Conservation (phyloP, 2,888 invertebrate species). For the Lasioglossum villosulum region DNA sequence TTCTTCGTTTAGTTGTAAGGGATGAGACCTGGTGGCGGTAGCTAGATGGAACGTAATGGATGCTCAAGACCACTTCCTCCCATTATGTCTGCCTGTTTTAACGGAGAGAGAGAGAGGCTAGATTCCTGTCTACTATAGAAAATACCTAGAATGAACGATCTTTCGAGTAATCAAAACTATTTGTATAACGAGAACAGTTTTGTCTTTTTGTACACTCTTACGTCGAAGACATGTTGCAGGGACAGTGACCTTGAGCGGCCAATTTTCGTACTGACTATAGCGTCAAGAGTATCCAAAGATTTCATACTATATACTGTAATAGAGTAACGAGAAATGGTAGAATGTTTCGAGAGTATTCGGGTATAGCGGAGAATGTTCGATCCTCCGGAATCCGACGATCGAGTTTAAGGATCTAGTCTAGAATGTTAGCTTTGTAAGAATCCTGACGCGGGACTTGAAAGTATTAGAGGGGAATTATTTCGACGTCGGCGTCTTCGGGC, state of each 20-base stretch:
- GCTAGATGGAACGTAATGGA: background rate
- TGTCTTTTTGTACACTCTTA: background rate
- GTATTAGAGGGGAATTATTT: constrained; percentile 49
- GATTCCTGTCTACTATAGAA: background rate
- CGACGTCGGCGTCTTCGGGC: constrained; percentile 16
- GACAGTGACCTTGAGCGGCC: background rate
- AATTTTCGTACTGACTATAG: background rate
- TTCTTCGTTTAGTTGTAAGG: background rate
- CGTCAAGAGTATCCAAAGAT: constrained; percentile 8
- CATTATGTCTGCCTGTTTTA: background rate
- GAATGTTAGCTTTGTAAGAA: constrained; percentile 42
- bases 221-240: background rate
- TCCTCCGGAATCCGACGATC: constrained; percentile 21
- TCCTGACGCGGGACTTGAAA: constrained; percentile 34
- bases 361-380: constrained; percentile 5
- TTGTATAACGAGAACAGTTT: background rate
- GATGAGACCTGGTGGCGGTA: background rate
- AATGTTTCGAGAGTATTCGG: background rate
- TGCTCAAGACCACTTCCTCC: constrained; percentile 1
- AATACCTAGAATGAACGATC: background rate
- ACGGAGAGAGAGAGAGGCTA: background rate
- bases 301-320: constrained; percentile 27
- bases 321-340: background rate
- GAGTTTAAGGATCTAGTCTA: constrained; percentile 5
- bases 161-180: background rate